phyloP scores from a whole-genome alignment of 2,797 vertebrate species.

The Craterocephalus amniculus region DNA sequence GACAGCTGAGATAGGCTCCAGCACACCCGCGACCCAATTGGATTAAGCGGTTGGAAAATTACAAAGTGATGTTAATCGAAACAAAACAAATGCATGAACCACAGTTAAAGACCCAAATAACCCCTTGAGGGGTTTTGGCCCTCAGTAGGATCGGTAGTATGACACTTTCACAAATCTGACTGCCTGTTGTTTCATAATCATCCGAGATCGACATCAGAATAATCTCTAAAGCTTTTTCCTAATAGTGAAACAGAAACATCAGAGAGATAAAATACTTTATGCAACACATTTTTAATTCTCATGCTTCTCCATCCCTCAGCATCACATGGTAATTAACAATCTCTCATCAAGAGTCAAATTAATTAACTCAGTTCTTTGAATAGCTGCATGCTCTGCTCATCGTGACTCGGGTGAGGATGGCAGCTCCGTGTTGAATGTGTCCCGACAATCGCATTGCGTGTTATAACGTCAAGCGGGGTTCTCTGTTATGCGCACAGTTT shows the following conservation, averaged over 20 bases:
- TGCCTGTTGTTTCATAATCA: neutral
- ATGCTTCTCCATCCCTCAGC: slow-evolving; percentile 26
- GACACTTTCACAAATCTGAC: neutral
- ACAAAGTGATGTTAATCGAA: neutral
- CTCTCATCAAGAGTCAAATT: slow-evolving; percentile 67
- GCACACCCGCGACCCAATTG: no score
- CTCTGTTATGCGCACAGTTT: neutral
- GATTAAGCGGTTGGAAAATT: no score
- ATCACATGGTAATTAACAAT: slow-evolving; percentile 66
- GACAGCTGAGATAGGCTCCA: no score
- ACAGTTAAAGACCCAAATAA: neutral
- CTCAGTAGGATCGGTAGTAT: neutral
- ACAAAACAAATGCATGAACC: neutral
- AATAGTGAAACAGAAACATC: neutral
- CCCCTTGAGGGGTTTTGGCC: neutral
- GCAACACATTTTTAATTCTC: slow-evolving; percentile 20
- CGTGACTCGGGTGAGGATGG: slow-evolving; percentile 57
- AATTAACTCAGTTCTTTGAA: slow-evolving; percentile 70
- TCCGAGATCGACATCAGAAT: neutral
- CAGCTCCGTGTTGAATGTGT: slow-evolving; percentile 71
- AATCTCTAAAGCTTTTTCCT: neutral
- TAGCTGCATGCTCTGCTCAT: slow-evolving; percentile 52
- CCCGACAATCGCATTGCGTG: slow-evolving; percentile 40
- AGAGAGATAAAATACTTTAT: neutral
- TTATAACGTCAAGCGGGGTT: slow-evolving; percentile 31